A percentile compares a stretch with the other conserved stretches of the same genome.
Conservation (phyloP, 2,797 vertebrate species). For the Cuculus canorus region DNA sequence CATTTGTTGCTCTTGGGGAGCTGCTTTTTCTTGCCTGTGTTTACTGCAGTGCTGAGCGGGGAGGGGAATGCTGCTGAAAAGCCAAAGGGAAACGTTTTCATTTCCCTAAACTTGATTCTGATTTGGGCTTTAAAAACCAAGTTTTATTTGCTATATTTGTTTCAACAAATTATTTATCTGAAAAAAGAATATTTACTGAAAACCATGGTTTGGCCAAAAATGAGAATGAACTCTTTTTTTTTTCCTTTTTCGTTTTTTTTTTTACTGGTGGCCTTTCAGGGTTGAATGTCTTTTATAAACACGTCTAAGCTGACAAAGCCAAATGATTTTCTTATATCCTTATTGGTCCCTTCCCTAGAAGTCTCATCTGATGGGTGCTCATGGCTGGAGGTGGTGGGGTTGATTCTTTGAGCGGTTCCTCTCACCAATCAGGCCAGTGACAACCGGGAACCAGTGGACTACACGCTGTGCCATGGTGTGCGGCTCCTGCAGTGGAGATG, state of each 20-base stretch:
- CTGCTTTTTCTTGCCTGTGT: neutral
- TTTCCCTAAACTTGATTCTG: neutral
- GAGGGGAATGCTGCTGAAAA: neutral
- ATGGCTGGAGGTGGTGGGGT: neutral
- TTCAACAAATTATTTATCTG: neutral
- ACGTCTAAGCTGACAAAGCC: neutral
- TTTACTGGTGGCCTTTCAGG: neutral
- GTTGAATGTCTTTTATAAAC: neutral
- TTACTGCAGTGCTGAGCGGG: neutral
- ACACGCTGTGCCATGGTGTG: rapidly evolving
- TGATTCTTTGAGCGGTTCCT: neutral
- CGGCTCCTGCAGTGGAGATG: neutral
- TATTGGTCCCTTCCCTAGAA: too few species aligned
- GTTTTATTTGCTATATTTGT: neutral
- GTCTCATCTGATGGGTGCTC: neutral
- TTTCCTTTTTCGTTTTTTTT: neutral
- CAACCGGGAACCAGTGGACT: neutral
- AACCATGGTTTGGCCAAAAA: neutral
- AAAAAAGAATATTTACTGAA: neutral
- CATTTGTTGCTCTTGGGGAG: neutral
- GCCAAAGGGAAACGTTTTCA: neutral
- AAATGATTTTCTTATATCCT: neutral
- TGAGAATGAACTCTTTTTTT: neutral
- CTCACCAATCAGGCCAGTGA: neutral
- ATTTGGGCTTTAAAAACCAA: neutral